phyloP scores from a whole-genome alignment of 2,797 vertebrate species.

The Pipistrellus nathusii region DNA sequence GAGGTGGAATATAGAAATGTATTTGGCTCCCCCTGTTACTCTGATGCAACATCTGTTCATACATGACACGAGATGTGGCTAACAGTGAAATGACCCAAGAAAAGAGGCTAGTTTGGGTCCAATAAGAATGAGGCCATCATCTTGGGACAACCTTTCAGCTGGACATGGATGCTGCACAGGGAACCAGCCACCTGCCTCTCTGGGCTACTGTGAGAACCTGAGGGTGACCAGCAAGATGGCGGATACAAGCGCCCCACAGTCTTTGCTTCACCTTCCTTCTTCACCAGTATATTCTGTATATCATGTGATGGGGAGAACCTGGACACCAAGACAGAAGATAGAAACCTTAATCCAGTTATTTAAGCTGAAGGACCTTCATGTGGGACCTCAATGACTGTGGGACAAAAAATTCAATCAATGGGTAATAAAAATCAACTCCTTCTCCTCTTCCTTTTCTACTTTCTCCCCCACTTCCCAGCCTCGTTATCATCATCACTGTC shows the following conservation, averaged over 20 bases:
- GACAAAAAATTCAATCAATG: background rate
- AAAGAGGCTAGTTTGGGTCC: background rate
- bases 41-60: background rate
- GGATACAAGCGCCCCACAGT: no score
- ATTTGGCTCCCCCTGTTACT: no score
- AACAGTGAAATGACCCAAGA: background rate
- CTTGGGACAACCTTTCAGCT: background rate
- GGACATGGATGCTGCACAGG: background rate
- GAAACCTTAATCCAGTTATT: background rate
- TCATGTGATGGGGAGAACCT: rapidly evolving
- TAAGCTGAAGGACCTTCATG: background rate
- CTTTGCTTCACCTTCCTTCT: background rate
- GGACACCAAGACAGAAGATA: background rate
- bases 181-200: background rate
- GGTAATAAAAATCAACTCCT: background rate
- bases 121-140: background rate
- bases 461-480: rapidly evolving
- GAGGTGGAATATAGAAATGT: rapidly evolving
- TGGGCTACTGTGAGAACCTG: background rate
- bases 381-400: background rate
- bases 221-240: background rate
- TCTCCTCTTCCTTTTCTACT: background rate
- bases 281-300: rapidly evolving
- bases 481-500: background rate
- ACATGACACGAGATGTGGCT: background rate